Conservation (phyloP, 1,140 invertebrate genomes). For the Aphis gossypii region DNA sequence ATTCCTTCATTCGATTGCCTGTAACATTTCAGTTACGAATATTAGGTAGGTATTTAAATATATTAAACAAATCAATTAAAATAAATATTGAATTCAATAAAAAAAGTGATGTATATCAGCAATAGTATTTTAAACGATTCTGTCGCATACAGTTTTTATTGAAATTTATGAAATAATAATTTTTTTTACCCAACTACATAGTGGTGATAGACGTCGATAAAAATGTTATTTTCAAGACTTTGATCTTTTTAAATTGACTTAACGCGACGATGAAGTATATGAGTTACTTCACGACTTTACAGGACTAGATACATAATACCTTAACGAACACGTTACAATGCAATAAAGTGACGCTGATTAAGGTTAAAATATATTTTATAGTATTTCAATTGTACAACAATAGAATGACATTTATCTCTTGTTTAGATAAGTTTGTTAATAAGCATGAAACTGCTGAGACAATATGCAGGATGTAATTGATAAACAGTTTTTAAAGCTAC, state of each 20-base stretch:
- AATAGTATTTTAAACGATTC: not conserved
- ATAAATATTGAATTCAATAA: not conserved
- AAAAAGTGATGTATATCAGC: not conserved
- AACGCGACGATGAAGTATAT: not conserved
- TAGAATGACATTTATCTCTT: not conserved
- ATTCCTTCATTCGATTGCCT: not conserved
- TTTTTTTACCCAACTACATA: not conserved
- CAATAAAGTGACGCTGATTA: not conserved
- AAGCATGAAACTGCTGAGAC: not conserved
- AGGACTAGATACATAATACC: too few species aligned
- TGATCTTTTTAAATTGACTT: not conserved
- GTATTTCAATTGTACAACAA: not conserved
- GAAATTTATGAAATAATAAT: not conserved
- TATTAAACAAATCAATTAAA: not conserved
- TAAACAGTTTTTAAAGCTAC: too few species aligned
- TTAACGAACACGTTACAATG: too few species aligned
- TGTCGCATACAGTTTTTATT: not conserved
- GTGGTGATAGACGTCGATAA: not conserved
- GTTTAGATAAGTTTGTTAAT: not conserved
- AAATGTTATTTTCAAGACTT: not conserved
- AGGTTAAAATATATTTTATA: not conserved
- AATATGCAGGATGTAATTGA: too few species aligned
- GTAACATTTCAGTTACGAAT: not conserved
- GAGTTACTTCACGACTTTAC: too few species aligned
- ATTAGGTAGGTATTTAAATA: too few species aligned